Evolutionary conservation across 2,888 invertebrate genomes (phyloP), one percentile per base, ranked within the genome.

Genomic region (Myathropa florea): DNA sequence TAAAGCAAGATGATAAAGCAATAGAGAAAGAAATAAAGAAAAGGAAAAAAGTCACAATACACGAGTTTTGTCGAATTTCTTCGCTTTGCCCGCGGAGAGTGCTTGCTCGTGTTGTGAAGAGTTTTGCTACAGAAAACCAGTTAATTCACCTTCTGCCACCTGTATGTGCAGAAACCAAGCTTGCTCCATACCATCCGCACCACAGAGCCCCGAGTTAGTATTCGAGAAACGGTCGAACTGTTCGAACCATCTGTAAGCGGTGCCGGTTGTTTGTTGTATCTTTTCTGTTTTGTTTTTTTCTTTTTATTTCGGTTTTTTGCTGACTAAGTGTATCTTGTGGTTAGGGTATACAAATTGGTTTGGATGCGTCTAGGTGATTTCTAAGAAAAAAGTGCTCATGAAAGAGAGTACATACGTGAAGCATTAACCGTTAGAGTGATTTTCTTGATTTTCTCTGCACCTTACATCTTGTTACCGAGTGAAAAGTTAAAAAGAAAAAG

Each of bases 81-180:
- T 86, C 75, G 63, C 55, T 9, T 30, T 33, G 63, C 59, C 53
- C 7, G 12, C 61, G 30, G 18, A 59, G 82, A 76, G 39, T n/a
- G 61, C 71, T 59, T 24, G 26, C 21, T 59, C 46, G 26, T 59
- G 61, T 57, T 57, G 57, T 63, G 57, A 68, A 68, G 28, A 63
- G 75, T 63, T 75, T 81, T 79, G 78, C 67, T 79, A 79, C 61
- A 83, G 65, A 83, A 86, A 86, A 86, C 86, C 86, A 86, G 86
- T 86, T 86, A 79, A 71, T 73, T 83, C 70, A 79, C 78, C 75
- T 83, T 82, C 75, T 71, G 64, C 55, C 78, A 86, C 76, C 76
- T 76, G 70, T 70, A 36, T 70, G 64, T 70, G 82, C 75, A 83
- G 55, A 75, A 83, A 71, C 55, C 21, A 12, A 79, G 57, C 61